phyloP scores from a whole-genome alignment of 2,888 invertebrate species.

The Acheta domesticus region DNA sequence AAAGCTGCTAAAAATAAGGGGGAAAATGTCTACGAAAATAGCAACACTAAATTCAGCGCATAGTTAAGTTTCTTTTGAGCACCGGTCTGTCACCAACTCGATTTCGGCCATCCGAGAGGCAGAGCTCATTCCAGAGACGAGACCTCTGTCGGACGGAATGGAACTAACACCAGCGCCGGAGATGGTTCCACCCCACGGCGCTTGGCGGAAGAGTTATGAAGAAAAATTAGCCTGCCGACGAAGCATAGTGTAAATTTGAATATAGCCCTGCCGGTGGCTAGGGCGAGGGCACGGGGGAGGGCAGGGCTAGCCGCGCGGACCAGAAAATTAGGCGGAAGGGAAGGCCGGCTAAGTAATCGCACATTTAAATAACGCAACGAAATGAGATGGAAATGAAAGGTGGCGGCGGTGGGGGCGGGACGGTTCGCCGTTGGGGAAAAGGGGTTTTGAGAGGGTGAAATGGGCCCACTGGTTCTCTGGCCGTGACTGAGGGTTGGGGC shows the following conservation, averaged over 20 bases:
- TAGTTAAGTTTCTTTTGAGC: too few species aligned
- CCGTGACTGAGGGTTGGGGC: too few species aligned
- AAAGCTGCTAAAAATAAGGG: too few species aligned
- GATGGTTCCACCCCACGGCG: background rate
- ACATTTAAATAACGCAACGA: constrained; percentile 5
- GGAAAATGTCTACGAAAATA: too few species aligned
- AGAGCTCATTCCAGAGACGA: too few species aligned
- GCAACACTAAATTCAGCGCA: too few species aligned
- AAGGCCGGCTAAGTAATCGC: background rate
- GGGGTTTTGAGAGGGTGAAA: too few species aligned
- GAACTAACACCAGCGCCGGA: background rate
- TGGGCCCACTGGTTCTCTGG: too few species aligned
- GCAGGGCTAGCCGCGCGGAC: background rate
- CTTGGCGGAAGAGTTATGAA: background rate
- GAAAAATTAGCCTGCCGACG: constrained; percentile 18
- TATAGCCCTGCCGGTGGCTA: background rate
- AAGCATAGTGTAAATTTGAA: constrained; percentile 18
- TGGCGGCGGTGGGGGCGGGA: background rate
- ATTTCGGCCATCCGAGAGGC: too few species aligned
- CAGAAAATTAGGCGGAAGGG: background rate
- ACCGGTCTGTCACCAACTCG: too few species aligned
- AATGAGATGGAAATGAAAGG: constrained; percentile 18
- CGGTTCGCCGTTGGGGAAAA: too few species aligned
- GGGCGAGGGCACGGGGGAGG: background rate
- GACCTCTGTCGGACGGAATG: background rate